A percentile compares a stretch with the other conserved stretches of the same genome.
Evolutionary conservation across 2,113 vertebrate genomes (phyloP).

Genomic region (Python bivittatus): DNA sequence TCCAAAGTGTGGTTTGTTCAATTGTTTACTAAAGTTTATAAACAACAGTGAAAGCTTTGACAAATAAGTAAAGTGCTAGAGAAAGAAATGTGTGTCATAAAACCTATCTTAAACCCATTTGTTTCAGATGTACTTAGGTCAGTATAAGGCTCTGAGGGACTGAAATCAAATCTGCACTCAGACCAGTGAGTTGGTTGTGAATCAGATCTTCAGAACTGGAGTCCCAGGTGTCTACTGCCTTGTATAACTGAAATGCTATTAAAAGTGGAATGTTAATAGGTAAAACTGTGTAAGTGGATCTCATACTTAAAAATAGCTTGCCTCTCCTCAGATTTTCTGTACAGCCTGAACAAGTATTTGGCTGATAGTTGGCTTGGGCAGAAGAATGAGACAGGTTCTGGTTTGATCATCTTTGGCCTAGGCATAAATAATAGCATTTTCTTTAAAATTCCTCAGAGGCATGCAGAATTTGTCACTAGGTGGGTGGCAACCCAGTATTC

Average conservation of each 20-base stretch:
- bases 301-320: neutral
- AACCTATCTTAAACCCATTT: neutral
- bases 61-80: neutral
- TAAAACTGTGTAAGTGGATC: neutral
- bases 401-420: neutral
- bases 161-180: neutral
- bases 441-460: neutral
- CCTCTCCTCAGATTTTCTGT: neutral
- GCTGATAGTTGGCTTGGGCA: neutral
- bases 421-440: neutral
- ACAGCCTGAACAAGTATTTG: neutral
- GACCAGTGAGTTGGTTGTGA: neutral
- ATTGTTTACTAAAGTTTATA: neutral
- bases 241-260: conserved; percentile 15
- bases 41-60: neutral
- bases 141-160: neutral
- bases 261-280: neutral
- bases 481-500: neutral
- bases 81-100: neutral
- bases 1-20: conserved; percentile 11
- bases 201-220: neutral
- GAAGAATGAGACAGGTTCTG: neutral
- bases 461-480: neutral
- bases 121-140: neutral
- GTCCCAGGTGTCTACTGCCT: conserved; percentile 14